Percentiles rank a stretch among this genome's conserved stretches.
Conservation (phyloP, 2,113 vertebrate species). For the Xiphophorus couchianus region DNA sequence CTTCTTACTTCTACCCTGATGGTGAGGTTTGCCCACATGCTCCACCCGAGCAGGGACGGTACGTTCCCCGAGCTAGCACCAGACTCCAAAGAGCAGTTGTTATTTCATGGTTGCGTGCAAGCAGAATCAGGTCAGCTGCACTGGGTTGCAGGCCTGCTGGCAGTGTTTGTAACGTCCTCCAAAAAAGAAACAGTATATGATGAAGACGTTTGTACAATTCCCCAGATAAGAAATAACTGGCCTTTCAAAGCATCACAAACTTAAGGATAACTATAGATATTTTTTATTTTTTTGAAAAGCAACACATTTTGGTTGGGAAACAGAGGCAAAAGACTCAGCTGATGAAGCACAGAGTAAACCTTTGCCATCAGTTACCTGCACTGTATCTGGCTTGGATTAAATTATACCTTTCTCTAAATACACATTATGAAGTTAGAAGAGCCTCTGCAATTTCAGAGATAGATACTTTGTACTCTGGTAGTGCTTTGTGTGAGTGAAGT, state of each 20-base stretch:
- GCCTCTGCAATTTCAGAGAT: constrained; percentile 35
- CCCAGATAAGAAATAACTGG: neutral
- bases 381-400: neutral
- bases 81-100: constrained; percentile 69
- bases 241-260: neutral
- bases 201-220: constrained; percentile 10
- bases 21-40: constrained; percentile 43
- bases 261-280: neutral
- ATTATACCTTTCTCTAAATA: neutral
- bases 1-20: constrained; percentile 35
- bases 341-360: neutral
- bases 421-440: constrained; percentile 15
- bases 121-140: constrained; percentile 76
- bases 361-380: neutral
- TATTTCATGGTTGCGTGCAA: constrained; percentile 72
- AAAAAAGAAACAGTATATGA: constrained; percentile 34
- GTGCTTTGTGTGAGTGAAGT: constrained; percentile 57
- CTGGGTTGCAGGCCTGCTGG: constrained; percentile 70
- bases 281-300: too few relatives aligned
- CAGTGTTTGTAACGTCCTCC: constrained; percentile 53
- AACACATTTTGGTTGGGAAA: neutral
- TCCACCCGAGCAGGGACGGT: constrained; percentile 45
- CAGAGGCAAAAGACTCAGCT: neutral
- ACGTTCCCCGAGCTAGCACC: constrained; percentile 60
- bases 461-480: constrained; percentile 23